Evolutionary conservation across 2,113 vertebrate genomes (phyloP), one percentile per base, ranked within the genome.

Genomic region (Ceyx margarethae): DNA sequence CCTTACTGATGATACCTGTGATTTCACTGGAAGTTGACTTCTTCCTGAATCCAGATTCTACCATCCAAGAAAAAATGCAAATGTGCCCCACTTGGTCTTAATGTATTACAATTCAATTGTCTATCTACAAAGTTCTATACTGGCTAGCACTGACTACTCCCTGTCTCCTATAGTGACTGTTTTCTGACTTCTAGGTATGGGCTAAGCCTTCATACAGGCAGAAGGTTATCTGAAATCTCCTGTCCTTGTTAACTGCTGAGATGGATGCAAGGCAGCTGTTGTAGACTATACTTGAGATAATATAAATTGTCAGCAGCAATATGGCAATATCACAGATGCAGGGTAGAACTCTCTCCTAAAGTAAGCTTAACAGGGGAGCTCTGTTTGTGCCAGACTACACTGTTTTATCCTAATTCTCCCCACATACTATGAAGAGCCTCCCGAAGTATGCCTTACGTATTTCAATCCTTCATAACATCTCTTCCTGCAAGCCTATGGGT

Each of bases 301-400:
- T 56, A 43, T 6, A 83, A 78, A 40, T 57, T 86, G 69, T 79
- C 84, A 94, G 87, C 83, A 81, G 77, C 86, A 92, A 65, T 78
- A 88, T 33, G 51, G 86, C 81, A 75, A 23, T 8, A 89, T 66
- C 45, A 51, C 78, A 86, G 53, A 57, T 22, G 31, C 40, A 54
- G 21, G 25, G 29, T 45, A 84, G 12, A n/a, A 31, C 10, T 86
- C 17, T 20, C 40, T 81, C 19, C 21, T 62, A 54, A 87, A 73
- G 50, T 45, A 69, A 31, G 45, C 10, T 50, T 20, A 76, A 45
- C 15, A 76, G 23, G 17, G 25, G 19, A 84, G 23, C 8, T 58
- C 19, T 78, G 15, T 23, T 48, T 68, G 35, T 51, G 9, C 40
- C n/a, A 69, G 53, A 6, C 20, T n/a, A 3, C 12, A 6, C 29